A percentile compares a stretch with the other conserved stretches of the same genome.
Evolutionary conservation across 2,113 vertebrate species (phyloP).

Genomic region (Vidua chalybeata): DNA sequence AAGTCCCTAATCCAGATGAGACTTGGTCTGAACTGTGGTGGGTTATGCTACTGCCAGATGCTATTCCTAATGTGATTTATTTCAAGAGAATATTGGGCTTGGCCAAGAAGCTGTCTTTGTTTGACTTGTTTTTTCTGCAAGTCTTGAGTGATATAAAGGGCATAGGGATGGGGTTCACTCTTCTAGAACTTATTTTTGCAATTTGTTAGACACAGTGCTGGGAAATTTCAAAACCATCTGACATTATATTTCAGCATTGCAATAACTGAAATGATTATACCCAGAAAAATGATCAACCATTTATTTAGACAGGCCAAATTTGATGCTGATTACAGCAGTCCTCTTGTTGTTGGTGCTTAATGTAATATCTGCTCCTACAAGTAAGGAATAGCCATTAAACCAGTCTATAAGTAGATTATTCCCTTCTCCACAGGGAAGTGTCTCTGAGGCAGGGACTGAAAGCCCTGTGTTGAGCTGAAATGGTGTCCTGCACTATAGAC

Average conservation of each 20-base stretch:
- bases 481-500: background rate
- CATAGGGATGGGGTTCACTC: background rate
- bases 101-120: background rate
- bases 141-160: background rate
- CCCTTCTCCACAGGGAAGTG: background rate
- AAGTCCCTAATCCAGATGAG: constrained; percentile 1
- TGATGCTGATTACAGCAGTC: background rate
- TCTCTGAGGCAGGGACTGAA: background rate
- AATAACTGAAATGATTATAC: background rate
- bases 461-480: background rate
- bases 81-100: background rate
- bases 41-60: background rate
- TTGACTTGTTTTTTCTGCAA: background rate
- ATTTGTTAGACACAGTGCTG: background rate
- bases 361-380: background rate
- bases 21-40: background rate
- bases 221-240: background rate
- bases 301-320: background rate
- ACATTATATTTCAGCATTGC: background rate
- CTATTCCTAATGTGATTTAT: background rate
- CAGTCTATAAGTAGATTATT: background rate
- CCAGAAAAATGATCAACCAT: background rate
- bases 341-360: background rate
- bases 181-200: background rate
- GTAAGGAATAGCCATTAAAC: background rate